Conservation (phyloP, 2,888 invertebrate genomes). For the Unio pictorum region DNA sequence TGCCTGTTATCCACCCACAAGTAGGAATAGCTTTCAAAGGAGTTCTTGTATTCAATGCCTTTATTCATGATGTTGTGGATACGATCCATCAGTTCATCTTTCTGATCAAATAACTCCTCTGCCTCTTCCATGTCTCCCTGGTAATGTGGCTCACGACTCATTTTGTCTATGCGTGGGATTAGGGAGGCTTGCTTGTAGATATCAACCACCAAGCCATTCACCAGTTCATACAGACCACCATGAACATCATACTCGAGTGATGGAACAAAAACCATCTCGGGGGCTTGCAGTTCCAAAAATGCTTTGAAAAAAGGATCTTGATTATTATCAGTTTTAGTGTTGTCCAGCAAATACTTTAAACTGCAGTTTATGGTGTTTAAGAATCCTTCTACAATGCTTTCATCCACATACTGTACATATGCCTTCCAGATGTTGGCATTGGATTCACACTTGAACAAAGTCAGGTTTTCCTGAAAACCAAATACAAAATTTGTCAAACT, state of each 20-base stretch:
- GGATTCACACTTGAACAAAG: conserved; percentile 82
- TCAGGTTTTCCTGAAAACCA: conserved; percentile 79
- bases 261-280: conserved; percentile 87
- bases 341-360: conserved; percentile 90
- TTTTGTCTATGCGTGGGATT: conserved; percentile 80
- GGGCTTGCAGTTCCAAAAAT: conserved; percentile 82
- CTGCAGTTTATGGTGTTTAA: conserved; percentile 79
- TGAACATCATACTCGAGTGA: conserved; percentile 83
- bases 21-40: conserved; percentile 81
- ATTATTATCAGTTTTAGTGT: conserved; percentile 85
- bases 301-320: conserved; percentile 88
- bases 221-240: conserved; percentile 83
- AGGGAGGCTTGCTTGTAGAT: conserved; percentile 86
- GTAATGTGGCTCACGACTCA: conserved; percentile 66
- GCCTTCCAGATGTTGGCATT: conserved; percentile 82
- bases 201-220: conserved; percentile 84
- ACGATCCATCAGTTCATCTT: conserved; percentile 84
- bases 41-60: conserved; percentile 71
- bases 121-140: conserved; percentile 82
- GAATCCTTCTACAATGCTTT: conserved; percentile 85
- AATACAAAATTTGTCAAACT: background rate
- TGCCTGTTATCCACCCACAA: conserved; percentile 90
- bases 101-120: conserved; percentile 87
- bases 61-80: conserved; percentile 76
- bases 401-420: conserved; percentile 89